Evolutionary conservation across 1,140 invertebrate genomes (phyloP), one percentile per base, ranked within the genome.

Genomic region (Sipha flava): DNA sequence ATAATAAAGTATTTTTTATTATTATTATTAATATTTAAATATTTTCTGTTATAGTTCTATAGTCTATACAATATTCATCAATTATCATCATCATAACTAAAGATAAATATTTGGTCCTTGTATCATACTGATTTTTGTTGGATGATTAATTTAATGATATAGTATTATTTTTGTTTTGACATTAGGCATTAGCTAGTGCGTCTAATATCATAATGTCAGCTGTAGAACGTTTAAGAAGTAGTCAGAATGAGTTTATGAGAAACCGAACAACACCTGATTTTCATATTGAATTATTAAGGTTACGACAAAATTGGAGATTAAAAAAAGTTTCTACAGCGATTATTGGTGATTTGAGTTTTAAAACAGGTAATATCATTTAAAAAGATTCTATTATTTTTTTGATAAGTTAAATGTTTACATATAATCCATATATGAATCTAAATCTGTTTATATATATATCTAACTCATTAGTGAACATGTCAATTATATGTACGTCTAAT

Each of bases 311-410:
- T 83, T 99, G 96, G 96, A 88, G 96, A 79, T 85, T 99, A 2
- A 97, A 97, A 85, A 98, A 98, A 88, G 93, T 97, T 1, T 95
- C 94, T 0, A 97, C 95, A 84, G 92, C 92, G 0, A 98, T 99
- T 81, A 92, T 99, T 64, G 97, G 97, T 0, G 97, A 99, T 87
- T 89, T 99, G 2, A 98, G 95, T 86, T 98, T 97, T 85, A 89
- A 94, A 82, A 97, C 96, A 82, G 89, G 90, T 90, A 84, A 84
- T 43, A 10, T 29, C 29, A 70, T 2, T n/a, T n/a, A n/a, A 49
- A 18, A 40, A 40, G 5, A 40, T 6, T 6, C 10, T 40, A 40
- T 40, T 40, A 6, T 40, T 6, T 10, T 10, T 40, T 10, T 40
- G 5, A 40, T 10, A 6, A 10, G 4, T 6, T 6, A 40, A 10